Base-by-base conservation (phyloP, 2,113 vertebrate species). In the Ptilonorhynchus violaceus region DNA sequence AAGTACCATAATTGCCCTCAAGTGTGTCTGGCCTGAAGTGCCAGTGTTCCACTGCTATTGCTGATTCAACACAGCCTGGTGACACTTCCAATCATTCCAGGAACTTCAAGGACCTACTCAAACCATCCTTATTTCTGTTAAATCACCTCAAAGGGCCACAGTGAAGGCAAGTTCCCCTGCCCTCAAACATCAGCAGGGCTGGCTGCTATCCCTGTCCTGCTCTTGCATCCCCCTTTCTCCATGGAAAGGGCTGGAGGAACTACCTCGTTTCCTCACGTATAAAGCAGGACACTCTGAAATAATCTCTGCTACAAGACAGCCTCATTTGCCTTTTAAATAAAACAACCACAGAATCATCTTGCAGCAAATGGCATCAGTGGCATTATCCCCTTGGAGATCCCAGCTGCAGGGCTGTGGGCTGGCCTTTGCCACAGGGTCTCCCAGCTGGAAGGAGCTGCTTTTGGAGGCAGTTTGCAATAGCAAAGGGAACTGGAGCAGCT, bases 291-390 rank as follows among this genome's bases (percentile, higher is more conserved):
- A 10, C 44, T 55, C 78, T 30, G 37, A 60, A 94, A 42, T 44
- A n/a, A 58, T 35, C 44, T 59, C 72, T 83, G 78, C 78, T 39
- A 23, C 53, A 41, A 69, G 82, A 31, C 58, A 80, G 72, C 16
- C 24, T 90, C 66, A 73, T 94, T 92, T 95, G 85, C 41, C 56
- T 91, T 93, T 82, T 85, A 95, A 92, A 92, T 58, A 53, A 69
- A 68, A 47, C 52, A 73, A 25, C 41, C 60, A 68, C 2, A 30
- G 66, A 64, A 50, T 42, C n/a, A 67, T 63, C 66, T 68, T 31
- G 28, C 52, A 89, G 87, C 64, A 81, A 84, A 80, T 23, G 31
- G 90, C 15, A 41, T 31, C 72, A 58, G 23, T 4, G 33, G 52
- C 35, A 13, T 67, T 37, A 67, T 68, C 25, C 56, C 73, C 42